These are phyloP conservation scores for Epistrophe grossulariae DNA, from an alignment of 2,888 invertebrate genomes.

Conservation along the genomic window DNA sequence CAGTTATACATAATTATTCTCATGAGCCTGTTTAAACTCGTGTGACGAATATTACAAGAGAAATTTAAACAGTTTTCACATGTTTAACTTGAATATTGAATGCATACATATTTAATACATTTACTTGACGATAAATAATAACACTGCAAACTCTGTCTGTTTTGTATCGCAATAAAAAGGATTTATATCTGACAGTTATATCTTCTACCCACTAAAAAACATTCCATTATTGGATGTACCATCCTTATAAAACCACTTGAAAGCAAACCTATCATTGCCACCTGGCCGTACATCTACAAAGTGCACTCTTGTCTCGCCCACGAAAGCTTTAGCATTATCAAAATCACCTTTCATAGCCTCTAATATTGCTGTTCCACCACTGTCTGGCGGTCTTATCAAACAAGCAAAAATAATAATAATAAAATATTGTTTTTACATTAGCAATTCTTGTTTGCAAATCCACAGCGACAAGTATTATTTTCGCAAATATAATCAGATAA, in stretches of 20 bases:
- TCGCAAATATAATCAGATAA: slow-evolving; percentile 10
- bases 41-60: too few relatives aligned
- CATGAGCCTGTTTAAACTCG: too few relatives aligned
- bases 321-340: slow-evolving; percentile 8
- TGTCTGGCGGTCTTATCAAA: slow-evolving; percentile 2
- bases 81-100: not conserved
- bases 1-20: too few relatives aligned
- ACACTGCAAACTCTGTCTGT: not conserved
- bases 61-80: too few relatives aligned
- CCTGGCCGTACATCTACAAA: not conserved
- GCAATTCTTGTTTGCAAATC: not conserved
- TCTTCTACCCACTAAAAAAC: not conserved
- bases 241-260: not conserved
- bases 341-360: slow-evolving; percentile 7
- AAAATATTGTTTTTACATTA: not conserved
- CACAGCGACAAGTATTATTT: not conserved
- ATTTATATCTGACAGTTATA: not conserved
- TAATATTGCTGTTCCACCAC: not conserved
- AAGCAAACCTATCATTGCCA: slow-evolving; percentile 1
- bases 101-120: not conserved
- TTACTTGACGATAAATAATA: not conserved
- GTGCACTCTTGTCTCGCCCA: slow-evolving; percentile 20
- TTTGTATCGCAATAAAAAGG: not conserved
- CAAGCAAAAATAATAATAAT: not conserved
- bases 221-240: slow-evolving; percentile 3